These are phyloP conservation scores for Nezara viridula DNA, from an alignment of 2,888 invertebrate genomes.

Conservation along the genomic window DNA sequence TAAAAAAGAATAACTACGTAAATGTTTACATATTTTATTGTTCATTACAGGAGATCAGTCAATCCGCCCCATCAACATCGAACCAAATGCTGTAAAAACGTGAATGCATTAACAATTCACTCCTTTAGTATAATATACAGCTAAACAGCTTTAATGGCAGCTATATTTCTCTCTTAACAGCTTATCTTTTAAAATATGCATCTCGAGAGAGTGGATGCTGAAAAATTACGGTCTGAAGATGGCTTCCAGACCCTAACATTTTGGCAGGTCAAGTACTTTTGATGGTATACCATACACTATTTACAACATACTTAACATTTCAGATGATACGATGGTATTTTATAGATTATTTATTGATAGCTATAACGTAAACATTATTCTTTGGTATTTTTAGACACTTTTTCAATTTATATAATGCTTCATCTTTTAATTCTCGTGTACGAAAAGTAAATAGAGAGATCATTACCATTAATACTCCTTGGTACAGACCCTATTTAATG, in stretches of 20 bases:
- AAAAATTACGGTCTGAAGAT: constrained; percentile 4
- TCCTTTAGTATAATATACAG: neutral
- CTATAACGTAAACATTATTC: neutral
- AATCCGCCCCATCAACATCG: no score
- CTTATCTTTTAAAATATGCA: constrained; percentile 11
- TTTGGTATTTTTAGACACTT: neutral
- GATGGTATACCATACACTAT: neutral
- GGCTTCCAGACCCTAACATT: neutral
- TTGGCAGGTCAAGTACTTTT: neutral
- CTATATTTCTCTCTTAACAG: neutral
- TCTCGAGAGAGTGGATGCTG: neutral
- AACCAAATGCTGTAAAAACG: neutral
- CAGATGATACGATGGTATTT: neutral
- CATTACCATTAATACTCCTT: no score
- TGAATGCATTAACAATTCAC: neutral
- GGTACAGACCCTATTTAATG: no score
- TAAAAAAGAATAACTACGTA: no score
- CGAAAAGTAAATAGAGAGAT: no score
- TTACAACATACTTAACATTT: neutral
- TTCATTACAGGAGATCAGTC: no score
- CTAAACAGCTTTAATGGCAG: neutral
- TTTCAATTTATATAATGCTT: neutral
- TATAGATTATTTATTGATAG: neutral
- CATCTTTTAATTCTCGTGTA: no score
- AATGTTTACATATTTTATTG: no score